Conservation (phyloP, 2,113 vertebrate species). For the Onychostruthus taczanowskii region DNA sequence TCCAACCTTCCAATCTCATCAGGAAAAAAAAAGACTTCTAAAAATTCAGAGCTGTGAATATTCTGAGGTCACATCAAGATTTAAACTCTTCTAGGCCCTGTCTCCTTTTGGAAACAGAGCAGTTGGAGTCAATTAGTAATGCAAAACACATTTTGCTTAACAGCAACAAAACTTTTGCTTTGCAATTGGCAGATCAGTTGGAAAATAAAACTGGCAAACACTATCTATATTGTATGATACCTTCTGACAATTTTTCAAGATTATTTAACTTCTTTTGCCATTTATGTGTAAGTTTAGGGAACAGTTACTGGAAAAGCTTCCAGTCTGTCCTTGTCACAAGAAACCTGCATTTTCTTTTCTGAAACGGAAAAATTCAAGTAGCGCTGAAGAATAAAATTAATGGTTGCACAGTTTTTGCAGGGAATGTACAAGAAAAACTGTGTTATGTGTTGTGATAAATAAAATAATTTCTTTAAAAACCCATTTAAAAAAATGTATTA, state of each 20-base stretch:
- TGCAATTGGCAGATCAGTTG: not conserved
- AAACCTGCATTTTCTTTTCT: not conserved
- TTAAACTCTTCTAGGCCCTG: not conserved
- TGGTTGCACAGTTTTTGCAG: not conserved
- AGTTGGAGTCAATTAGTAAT: not conserved
- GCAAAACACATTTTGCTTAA: not conserved
- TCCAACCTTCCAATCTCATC: not conserved
- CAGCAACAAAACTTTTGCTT: not conserved
- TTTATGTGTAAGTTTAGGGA: constrained; percentile 6
- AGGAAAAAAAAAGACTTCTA: not conserved
- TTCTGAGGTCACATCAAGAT: not conserved
- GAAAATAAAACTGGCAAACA: constrained; percentile 25
- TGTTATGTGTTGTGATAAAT: not conserved
- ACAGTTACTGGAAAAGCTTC: not conserved
- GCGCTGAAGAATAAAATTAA: not conserved
- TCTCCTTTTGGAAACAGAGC: not conserved
- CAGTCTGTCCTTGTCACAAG: not conserved
- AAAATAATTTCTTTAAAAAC: not conserved
- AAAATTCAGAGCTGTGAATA: not conserved
- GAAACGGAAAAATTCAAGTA: not conserved
- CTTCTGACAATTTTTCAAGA: constrained; percentile 36
- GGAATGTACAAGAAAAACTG: not conserved
- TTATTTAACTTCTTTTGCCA: not conserved
- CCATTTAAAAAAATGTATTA: not conserved
- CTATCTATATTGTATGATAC: not conserved